Percentiles rank a stretch among this genome's conserved stretches.
Conservation (phyloP, 1,140 invertebrate genomes). For the Asbolus verrucosus region DNA sequence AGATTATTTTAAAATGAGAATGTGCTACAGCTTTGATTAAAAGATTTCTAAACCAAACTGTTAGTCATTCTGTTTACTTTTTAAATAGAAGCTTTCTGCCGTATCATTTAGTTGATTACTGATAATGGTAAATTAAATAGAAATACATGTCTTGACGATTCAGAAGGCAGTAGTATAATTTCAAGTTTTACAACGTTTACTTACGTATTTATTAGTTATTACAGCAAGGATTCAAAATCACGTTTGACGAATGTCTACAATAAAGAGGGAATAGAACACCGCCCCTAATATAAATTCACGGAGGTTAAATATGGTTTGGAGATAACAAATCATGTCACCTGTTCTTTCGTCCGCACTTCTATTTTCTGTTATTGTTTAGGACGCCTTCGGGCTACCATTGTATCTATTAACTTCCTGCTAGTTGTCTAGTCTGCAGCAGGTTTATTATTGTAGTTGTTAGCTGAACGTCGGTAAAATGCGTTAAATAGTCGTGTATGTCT, state of each 20-base stretch:
- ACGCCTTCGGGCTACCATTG: constrained; percentile 19
- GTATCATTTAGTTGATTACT: no score
- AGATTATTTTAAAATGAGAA: no score
- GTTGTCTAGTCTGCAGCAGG: constrained; percentile 25
- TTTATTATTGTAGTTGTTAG: constrained; percentile 29
- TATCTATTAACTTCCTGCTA: constrained; percentile 37
- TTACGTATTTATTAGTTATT: background rate
- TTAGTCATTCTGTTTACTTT: no score
- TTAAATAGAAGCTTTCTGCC: background rate
- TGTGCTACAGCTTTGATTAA: no score
- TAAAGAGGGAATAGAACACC: no score
- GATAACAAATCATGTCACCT: constrained; percentile 6
- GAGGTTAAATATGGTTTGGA: background rate
- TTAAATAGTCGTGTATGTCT: constrained; percentile 28
- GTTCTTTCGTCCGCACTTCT: constrained; percentile 12
- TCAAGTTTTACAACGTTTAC: background rate
- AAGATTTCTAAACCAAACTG: no score
- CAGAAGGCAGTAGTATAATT: background rate
- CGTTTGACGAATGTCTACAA: no score
- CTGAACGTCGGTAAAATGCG: constrained; percentile 27
- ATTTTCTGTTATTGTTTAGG: constrained; percentile 24
- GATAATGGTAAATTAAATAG: no score
- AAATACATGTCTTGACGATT: background rate
- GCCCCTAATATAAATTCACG: no score
- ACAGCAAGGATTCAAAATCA: no score